Evolutionary conservation across 2,113 vertebrate species (phyloP).

Genomic region (Syrrhaptes paradoxus): DNA sequence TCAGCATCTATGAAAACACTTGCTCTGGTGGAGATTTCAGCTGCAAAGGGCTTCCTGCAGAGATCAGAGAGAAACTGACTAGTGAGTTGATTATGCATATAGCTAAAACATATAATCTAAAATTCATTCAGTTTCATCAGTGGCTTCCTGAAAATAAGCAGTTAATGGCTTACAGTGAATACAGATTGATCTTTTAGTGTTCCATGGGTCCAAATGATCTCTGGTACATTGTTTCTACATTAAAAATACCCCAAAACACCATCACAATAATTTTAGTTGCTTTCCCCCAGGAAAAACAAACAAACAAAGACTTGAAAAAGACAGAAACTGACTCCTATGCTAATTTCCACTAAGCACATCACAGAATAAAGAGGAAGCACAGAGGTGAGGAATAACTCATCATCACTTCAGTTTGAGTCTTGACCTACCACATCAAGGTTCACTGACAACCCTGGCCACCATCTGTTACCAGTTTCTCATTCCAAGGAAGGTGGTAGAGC

Average conservation of each 20-base stretch:
- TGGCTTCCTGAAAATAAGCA: background rate
- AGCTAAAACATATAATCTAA: constrained; percentile 10
- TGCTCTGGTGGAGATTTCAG: background rate
- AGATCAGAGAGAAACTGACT: background rate
- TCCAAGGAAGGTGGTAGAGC: background rate
- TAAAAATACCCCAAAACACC: background rate
- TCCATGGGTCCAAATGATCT: background rate
- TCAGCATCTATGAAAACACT: background rate
- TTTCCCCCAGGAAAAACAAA: background rate
- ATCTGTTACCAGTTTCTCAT: background rate
- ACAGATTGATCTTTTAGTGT: background rate
- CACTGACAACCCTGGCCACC: background rate
- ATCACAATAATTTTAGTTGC: background rate
- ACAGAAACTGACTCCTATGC: rapidly evolving
- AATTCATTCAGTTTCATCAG: background rate
- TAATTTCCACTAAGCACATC: background rate
- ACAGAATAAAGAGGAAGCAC: background rate
- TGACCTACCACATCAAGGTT: background rate
- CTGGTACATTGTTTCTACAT: background rate
- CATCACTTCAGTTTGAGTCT: background rate
- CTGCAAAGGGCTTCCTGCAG: background rate
- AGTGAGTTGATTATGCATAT: background rate
- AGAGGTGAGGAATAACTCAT: background rate
- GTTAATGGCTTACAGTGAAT: constrained; percentile 19
- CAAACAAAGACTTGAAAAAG: background rate